Evolutionary conservation across 2,113 vertebrate genomes (phyloP), one percentile per base, ranked within the genome.

Genomic region (Seriola aureovittata): DNA sequence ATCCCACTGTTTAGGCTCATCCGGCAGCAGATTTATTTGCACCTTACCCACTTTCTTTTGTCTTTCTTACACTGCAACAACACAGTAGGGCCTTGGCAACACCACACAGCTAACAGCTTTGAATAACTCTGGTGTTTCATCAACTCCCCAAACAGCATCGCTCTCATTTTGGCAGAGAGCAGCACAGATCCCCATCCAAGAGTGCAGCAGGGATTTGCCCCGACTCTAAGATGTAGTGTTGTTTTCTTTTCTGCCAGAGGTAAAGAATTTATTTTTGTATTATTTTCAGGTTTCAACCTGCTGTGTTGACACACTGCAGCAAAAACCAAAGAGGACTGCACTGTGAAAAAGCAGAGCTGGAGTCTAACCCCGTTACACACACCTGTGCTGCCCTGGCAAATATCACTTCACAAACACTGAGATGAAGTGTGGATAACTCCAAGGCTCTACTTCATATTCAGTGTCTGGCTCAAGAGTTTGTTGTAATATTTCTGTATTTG

Each of bases 161-260:
- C 50, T 73, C 42, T 46, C 12, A 19, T 38, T 65, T 54, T 73
- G 77, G 85, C 76, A 68, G 71, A 68, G 3, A 1, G 4, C 46
- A 23, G 8, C 44, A 50, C 21, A 63, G 50, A 44, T 46, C 29
- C 54, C 14, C 29, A n/a, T 66, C 42, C 57, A 62, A 34, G 34
- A 52, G 57, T 19, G 48, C 54, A 75, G 46, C 13, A 32, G 57
- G 76, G 76, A 73, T 68, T 72, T 17, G 23, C 2, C 67, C 63
- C 0, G 19, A 80, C 42, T 29, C 0, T 0, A 64, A 78, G 42
- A 58, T 32, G 42, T 13, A 36, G 52, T 14, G 32, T 71, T 14
- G 32, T 71, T 79, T 57, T 44, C 42, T 67, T 67, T 82, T 44
- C 66, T 63, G 85, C 44, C 44, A 59, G 32, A n/a, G 52, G 52